phyloP scores from a whole-genome alignment of 2,113 vertebrate genomes.

The Peromyscus leucopus region DNA sequence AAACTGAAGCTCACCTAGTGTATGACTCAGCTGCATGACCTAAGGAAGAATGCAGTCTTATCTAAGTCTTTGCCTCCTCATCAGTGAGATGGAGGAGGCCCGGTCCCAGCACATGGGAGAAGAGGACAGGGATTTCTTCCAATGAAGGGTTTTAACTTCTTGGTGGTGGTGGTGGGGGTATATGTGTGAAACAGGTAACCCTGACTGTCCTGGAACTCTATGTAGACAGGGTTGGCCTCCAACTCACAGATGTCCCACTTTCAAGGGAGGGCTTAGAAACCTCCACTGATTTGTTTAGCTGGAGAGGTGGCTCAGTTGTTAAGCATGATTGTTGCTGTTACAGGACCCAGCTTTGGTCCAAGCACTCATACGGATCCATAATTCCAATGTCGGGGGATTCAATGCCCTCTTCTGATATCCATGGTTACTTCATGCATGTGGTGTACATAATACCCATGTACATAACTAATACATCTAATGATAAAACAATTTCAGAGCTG shows the following conservation, averaged over 20 bases:
- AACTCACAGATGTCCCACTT: neutral
- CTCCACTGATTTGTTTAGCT: neutral
- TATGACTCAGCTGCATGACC: neutral
- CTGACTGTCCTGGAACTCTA: neutral
- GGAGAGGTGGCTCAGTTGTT: neutral
- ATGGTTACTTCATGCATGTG: neutral
- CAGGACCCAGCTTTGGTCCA: neutral
- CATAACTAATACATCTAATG: neutral
- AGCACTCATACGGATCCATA: neutral
- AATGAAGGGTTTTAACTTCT: neutral
- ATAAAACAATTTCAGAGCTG: neutral
- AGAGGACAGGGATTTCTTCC: neutral
- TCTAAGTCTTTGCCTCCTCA: neutral
- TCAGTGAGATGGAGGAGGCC: neutral
- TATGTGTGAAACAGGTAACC: neutral
- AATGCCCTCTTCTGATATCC: neutral
- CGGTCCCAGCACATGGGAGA: neutral
- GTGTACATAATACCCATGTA: neutral
- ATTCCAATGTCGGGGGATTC: neutral
- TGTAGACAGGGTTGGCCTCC: neutral
- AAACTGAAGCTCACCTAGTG: neutral
- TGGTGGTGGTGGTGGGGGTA: neutral
- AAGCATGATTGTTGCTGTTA: neutral
- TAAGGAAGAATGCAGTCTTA: neutral
- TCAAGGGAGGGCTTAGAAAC: neutral